Base-by-base conservation (phyloP, 2,888 invertebrate species). In the Leucania comma region DNA sequence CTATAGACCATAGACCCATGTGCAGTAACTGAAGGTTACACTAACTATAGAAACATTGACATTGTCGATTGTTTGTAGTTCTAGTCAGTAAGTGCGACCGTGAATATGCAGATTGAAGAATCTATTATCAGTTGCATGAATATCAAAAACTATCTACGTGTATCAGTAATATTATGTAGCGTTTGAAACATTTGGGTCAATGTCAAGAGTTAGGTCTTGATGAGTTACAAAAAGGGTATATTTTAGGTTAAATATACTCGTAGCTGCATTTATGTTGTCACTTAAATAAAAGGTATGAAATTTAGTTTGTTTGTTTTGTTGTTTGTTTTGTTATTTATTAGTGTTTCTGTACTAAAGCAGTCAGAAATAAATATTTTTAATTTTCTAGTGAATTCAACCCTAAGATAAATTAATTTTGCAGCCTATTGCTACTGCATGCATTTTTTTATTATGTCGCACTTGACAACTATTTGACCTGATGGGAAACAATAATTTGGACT, bases 61-160 rank as follows among this genome's bases (percentile, higher is more conserved):
- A 77, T 63, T 63, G 61, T 9, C 17, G 22, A 62, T 58, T 69
- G 50, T 71, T 63, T 71, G 54, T 50, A 46, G 46, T 56, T 77
- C 8, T 14, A 32, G 53, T 69, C 1, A 17, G 38, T 51, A 17
- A 14, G 29, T 48, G 50, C 8, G 53, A 56, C 76, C 24, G n/a
- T 66, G 53, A 72, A 29, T n/a, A 22, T 67, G 26, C 22, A 75
- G 35, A 75, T 66, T 51, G 50, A 22, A 48, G 54, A 60, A 56
- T 42, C 48, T 50, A 32, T 60, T 60, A 75, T 68, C 50, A 75
- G 54, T 12, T 32, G 26, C 32, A 50, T 68, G n/a, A 56, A 53
- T 67, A 53, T 29, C 46, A 48, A 58, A 48, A 46, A 46, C 26
- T 54, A 57, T 50, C 32, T 68, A 17, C 59, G 17, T 22, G 20